Evolutionary conservation across 2,888 invertebrate species (phyloP).

Genomic region (Caenorhabditis plicata): DNA sequence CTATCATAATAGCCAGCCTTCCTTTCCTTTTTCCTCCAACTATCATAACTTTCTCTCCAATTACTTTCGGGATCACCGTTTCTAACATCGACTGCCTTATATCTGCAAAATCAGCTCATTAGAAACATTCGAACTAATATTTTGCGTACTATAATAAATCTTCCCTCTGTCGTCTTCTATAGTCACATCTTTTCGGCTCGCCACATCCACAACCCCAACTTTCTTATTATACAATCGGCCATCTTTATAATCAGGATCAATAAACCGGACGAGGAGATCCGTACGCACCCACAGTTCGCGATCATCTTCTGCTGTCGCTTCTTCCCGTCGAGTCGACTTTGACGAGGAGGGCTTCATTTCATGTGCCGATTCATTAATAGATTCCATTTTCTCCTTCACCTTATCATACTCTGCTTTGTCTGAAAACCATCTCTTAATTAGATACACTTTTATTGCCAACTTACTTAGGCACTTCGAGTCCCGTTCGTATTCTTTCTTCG

Average conservation of each 20-base stretch:
- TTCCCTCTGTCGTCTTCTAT: slow-evolving; percentile 40
- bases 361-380: slow-evolving; percentile 1
- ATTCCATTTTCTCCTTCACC: slow-evolving; percentile 36
- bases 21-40: slow-evolving; percentile 38
- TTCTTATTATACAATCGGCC: slow-evolving; percentile 38
- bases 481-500: slow-evolving; percentile 77
- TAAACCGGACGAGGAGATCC: slow-evolving; percentile 42
- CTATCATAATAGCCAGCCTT: slow-evolving; percentile 34
- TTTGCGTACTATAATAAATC: slow-evolving; percentile 32
- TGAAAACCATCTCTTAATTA: slow-evolving; percentile 11
- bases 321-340: slow-evolving; percentile 4
- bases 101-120: slow-evolving; percentile 24
- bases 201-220: slow-evolving; percentile 47
- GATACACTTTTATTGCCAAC: slow-evolving; percentile 8
- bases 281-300: slow-evolving; percentile 45
- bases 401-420: slow-evolving; percentile 43
- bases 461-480: slow-evolving; percentile 49
- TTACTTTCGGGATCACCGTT: slow-evolving; percentile 45
- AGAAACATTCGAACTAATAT: not conserved
- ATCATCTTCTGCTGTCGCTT: slow-evolving; percentile 6
- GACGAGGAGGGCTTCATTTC: not conserved
- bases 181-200: slow-evolving; percentile 40
- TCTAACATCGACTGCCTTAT: slow-evolving; percentile 44
- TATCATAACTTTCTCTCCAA: slow-evolving; percentile 45
- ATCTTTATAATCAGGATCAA: slow-evolving; percentile 39